Evolutionary conservation across 2,113 vertebrate species (phyloP), one percentile per base, ranked within the genome.

Genomic region (Clarias magur): DNA sequence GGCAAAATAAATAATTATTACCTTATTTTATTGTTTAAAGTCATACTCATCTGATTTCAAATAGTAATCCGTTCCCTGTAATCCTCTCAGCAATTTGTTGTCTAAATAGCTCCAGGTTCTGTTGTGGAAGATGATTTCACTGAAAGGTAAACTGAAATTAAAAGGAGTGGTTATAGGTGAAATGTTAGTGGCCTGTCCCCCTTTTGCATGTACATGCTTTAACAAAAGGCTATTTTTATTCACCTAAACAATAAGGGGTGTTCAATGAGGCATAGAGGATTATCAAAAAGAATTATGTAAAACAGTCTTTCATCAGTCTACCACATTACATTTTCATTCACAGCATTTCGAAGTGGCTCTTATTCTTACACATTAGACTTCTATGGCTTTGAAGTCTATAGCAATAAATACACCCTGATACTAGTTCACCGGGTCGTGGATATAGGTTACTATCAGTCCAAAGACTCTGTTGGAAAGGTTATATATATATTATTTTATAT

Each of bases 111-210:
- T 17, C 9, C 13, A 53, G 38, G 23, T 6, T 65, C 34, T 56
- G 56, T 65, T 65, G 38, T 65, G 34, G 25, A 65, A 54, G 16
- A 65, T 67, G 0, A 54, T 67, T 67, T n/a, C 27, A 30, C 12
- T 6, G 48, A 53, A 60, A n/a, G 1, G 62, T 65, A 65, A 53
- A 48, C 38, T 67, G 62, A 67, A 25, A 27, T 83, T 16, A 17
- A n/a, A 83, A 62, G 62, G 62, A 21, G 78, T 80, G 78, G n/a
- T 34, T 59, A 30, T 21, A 80, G 78, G 78, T 83, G 62, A 54
- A 67, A 54, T 63, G 54, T 10, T 21, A 68, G 34, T n/a, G 30
- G 42, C 42, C 16, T 19, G 4, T 21, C n/a, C 63, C 42, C 48
- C 25, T 82, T 38, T 30, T 34, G 78, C 16, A 17, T 80, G 54